phyloP scores from a whole-genome alignment of 1,140 invertebrate species.

The Zaprionus nigranus region DNA sequence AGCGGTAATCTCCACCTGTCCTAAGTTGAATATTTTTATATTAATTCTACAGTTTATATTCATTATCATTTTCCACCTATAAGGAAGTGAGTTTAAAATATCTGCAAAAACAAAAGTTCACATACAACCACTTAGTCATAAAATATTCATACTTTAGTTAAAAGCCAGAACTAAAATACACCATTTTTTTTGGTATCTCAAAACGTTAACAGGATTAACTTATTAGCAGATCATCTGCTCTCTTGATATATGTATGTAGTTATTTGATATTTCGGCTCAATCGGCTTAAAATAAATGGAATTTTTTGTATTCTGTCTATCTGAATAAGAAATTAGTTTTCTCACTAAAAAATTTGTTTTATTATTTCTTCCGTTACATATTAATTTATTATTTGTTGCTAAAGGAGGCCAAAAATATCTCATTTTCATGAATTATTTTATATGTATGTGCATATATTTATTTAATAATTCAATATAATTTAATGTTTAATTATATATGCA shows the following conservation, averaged over 20 bases:
- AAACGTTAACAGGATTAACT: neutral
- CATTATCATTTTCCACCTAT: neutral
- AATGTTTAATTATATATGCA: constrained; percentile 4
- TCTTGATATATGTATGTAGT: neutral
- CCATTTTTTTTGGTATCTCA: neutral
- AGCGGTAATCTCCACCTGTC: constrained; percentile 1
- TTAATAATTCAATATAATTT: neutral
- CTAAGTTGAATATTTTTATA: neutral
- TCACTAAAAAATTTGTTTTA: neutral
- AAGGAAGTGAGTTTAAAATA: constrained; percentile 2
- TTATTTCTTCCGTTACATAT: neutral
- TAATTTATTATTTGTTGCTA: neutral
- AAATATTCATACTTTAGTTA: neutral
- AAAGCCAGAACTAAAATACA: neutral
- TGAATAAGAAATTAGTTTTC: neutral
- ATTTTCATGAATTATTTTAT: constrained; percentile 1
- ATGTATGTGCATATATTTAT: constrained; percentile 13
- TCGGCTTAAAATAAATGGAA: neutral
- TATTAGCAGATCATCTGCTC: neutral
- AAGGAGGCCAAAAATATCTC: neutral
- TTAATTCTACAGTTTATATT: neutral
- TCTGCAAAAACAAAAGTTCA: neutral
- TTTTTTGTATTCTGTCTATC: neutral
- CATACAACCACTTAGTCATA: neutral
- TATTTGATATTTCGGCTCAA: constrained; percentile 4